Percentiles rank a stretch among this genome's conserved stretches.
These are phyloP conservation scores for Mayetiola destructor DNA, from an alignment of 2,888 invertebrate species.

Conservation along the genomic window DNA sequence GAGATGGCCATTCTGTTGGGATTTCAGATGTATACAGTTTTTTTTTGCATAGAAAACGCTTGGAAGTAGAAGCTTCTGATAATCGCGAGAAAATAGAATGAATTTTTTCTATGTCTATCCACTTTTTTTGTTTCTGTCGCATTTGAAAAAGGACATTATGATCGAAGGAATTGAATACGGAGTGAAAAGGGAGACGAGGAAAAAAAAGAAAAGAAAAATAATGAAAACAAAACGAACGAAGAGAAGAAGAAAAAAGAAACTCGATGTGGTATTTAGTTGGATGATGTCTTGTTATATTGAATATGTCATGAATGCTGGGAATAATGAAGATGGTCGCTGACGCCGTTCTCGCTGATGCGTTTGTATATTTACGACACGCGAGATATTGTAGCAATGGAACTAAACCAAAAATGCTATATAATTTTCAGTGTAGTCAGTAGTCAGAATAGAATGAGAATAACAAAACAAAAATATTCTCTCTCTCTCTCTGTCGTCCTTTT, in stretches of 20 bases:
- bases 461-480: conserved; percentile 8
- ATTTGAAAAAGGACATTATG: no score
- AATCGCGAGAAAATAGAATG: no score
- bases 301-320: conserved; percentile 3
- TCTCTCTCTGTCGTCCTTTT: not conserved
- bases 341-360: conserved; percentile 3
- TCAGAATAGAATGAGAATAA: no score
- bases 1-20: not conserved
- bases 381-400: not conserved
- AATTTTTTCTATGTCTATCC: no score
- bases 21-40: no score
- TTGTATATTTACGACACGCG: not conserved
- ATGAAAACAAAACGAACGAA: not conserved
- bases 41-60: no score
- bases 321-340: conserved; percentile 12
- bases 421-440: conserved; percentile 10
- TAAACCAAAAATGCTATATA: not conserved
- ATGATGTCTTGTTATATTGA: not conserved
- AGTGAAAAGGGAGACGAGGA: no score
- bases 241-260: not conserved
- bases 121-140: no score
- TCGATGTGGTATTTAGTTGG: not conserved
- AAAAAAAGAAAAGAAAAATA: no score
- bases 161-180: no score
- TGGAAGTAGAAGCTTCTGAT: no score